A percentile compares a stretch with the other conserved stretches of the same genome.
Evolutionary conservation across 2,888 invertebrate species (phyloP).

Genomic region (Dasypogon diadema): DNA sequence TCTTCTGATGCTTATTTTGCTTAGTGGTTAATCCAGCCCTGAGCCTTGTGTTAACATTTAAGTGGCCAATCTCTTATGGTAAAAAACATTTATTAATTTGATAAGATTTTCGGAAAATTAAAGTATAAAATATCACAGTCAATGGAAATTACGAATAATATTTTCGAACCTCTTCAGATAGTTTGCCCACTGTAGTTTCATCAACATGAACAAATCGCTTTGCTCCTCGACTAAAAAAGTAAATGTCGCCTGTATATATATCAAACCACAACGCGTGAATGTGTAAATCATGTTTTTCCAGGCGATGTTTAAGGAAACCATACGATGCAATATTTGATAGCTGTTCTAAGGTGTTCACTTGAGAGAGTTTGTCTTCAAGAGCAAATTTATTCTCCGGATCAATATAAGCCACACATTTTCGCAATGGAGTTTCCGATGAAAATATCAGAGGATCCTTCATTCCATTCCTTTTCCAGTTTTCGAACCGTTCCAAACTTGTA

Average conservation of each 20-base stretch:
- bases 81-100: too few relatives aligned
- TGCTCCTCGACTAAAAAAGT: conserved; percentile 89
- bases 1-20: too few relatives aligned
- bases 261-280: conserved; percentile 98
- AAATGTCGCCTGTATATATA: conserved; percentile 95
- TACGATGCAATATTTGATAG: conserved; percentile 93
- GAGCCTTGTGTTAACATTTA: too few relatives aligned
- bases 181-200: conserved; percentile 80
- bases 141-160: conserved; percentile 77
- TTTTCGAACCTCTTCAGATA: conserved; percentile 81
- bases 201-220: conserved; percentile 89
- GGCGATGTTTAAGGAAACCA: conserved; percentile 85
- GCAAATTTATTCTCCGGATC: conserved; percentile 92
- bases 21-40: too few relatives aligned
- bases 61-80: too few relatives aligned
- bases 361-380: conserved; percentile 92
- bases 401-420: conserved; percentile 93
- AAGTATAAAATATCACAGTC: not conserved
- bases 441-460: conserved; percentile 82
- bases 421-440: conserved; percentile 86
- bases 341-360: conserved; percentile 93
- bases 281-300: conserved; percentile 85
- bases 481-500: conserved; percentile 85
- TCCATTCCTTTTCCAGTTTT: conserved; percentile 74
- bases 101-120: too few relatives aligned